Evolutionary conservation across 2,797 vertebrate genomes (phyloP).

Genomic region (Oryzias sinensis): DNA sequence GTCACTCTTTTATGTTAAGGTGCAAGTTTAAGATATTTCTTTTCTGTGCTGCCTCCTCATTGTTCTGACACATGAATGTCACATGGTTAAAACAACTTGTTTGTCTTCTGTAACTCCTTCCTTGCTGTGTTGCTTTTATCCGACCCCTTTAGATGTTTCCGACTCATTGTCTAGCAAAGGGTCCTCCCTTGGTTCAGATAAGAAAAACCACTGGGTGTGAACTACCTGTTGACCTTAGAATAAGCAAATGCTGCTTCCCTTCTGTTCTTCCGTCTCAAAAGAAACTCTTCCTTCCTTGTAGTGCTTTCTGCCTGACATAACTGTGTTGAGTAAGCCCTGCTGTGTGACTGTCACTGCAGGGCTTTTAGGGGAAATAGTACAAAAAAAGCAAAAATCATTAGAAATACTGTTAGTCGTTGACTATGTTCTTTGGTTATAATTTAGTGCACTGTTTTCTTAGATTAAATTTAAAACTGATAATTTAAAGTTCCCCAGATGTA

Average conservation of each 20-base stretch:
- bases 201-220: conserved; percentile 36
- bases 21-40: conserved; percentile 14
- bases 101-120: conserved; percentile 28
- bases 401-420: background rate
- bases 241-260: conserved; percentile 52
- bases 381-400: background rate
- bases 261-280: conserved; percentile 32
- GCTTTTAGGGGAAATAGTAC: background rate
- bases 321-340: conserved; percentile 5
- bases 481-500: no score
- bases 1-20: background rate
- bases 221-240: conserved; percentile 35
- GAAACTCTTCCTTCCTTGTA: conserved; percentile 40
- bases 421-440: background rate
- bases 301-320: conserved; percentile 30
- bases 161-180: conserved; percentile 13
- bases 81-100: conserved; percentile 5
- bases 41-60: conserved; percentile 4
- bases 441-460: background rate
- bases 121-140: conserved; percentile 18
- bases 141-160: conserved; percentile 27
- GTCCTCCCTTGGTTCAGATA: background rate
- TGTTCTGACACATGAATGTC: background rate
- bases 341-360: background rate
- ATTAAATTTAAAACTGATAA: no score